Percentiles rank a stretch among this genome's conserved stretches.
These are phyloP conservation scores for Acipenser oxyrinchus DNA, from an alignment of 2,797 vertebrate genomes.

Conservation along the genomic window DNA sequence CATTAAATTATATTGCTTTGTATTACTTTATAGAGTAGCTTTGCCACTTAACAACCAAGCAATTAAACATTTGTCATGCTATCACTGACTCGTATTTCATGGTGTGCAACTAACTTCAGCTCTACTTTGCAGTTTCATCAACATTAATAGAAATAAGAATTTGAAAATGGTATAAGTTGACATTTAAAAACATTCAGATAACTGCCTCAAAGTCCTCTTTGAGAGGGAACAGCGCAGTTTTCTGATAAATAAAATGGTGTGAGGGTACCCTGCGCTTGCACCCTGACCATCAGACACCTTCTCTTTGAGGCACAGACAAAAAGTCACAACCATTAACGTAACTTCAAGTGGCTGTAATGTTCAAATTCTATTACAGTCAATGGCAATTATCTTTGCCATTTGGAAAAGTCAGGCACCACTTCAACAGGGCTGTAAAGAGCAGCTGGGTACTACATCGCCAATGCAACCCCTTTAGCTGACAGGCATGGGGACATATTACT, in stretches of 20 bases:
- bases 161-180: constrained; percentile 34
- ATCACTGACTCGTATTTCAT: constrained; percentile 5
- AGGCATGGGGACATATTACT: neutral
- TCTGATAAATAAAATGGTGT: constrained; percentile 25
- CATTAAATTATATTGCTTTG: constrained; percentile 7
- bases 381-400: constrained; percentile 76
- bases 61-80: neutral
- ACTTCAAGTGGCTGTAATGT: constrained; percentile 66
- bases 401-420: constrained; percentile 72
- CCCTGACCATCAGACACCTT: constrained; percentile 28
- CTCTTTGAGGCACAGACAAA: constrained; percentile 43
- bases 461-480: constrained; percentile 33
- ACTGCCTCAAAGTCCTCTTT: constrained; percentile 23
- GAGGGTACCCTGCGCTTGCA: constrained; percentile 25
- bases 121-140: constrained; percentile 5
- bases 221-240: constrained; percentile 28
- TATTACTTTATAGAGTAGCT: constrained; percentile 8
- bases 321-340: constrained; percentile 70
- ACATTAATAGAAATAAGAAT: constrained; percentile 12
- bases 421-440: constrained; percentile 42
- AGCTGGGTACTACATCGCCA: constrained; percentile 40
- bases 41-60: constrained; percentile 5
- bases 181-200: constrained; percentile 43
- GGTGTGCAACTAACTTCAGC: constrained; percentile 1
- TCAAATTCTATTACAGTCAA: constrained; percentile 79